Evolutionary conservation across 2,113 vertebrate species (phyloP).

Genomic region (Zeus faber): DNA sequence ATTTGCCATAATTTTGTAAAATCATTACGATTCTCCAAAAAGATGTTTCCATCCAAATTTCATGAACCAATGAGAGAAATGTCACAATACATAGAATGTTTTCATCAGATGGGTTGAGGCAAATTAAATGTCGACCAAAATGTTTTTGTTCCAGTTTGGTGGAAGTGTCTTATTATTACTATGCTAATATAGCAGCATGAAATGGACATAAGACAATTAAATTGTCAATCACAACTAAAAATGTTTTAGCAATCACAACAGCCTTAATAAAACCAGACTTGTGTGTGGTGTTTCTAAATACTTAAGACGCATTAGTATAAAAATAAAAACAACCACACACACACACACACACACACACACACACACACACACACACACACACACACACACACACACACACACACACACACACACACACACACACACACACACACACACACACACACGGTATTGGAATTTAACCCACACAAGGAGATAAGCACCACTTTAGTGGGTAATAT

Average conservation of each 20-base stretch:
- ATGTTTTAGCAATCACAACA: not conserved
- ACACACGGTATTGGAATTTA: slow-evolving; percentile 23
- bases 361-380: slow-evolving; percentile 9
- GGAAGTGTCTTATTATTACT: no score
- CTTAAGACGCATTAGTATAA: not conserved
- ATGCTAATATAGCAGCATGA: no score
- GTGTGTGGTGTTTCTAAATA: not conserved
- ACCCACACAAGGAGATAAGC: slow-evolving; percentile 56
- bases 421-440: slow-evolving; percentile 9
- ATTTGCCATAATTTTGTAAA: no score
- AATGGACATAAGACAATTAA: no score
- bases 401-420: slow-evolving; percentile 10
- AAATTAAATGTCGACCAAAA: no score
- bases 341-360: not conserved
- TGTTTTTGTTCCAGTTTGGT: no score
- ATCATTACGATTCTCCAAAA: no score
- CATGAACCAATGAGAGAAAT: no score
- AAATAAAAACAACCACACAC: not conserved
- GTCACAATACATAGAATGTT: no score
- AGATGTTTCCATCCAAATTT: no score
- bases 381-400: slow-evolving; percentile 1
- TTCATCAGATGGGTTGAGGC: no score
- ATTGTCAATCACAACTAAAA: no score
- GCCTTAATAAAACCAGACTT: not conserved
- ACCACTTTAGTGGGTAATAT: slow-evolving; percentile 52